Percentiles rank a stretch among this genome's conserved stretches.
These are phyloP conservation scores for Neoitamus cyanurus DNA, from an alignment of 2,888 invertebrate genomes.

Conservation along the genomic window DNA sequence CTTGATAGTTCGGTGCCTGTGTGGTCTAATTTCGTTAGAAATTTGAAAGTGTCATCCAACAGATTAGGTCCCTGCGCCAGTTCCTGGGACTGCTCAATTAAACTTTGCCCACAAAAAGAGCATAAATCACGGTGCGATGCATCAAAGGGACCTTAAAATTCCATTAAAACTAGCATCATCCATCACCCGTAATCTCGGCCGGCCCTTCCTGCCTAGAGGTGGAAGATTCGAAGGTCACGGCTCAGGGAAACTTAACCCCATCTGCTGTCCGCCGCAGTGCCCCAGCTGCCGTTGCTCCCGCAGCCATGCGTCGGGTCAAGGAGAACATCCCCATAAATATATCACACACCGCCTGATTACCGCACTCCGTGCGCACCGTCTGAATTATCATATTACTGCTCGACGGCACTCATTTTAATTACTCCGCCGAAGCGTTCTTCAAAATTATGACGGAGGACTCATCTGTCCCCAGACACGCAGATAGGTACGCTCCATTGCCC, in stretches of 20 bases:
- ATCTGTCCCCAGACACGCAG: not conserved
- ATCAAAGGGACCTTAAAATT: not conserved
- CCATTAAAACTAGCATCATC: slow-evolving; percentile 1
- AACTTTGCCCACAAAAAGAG: not conserved
- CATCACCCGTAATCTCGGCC: not conserved
- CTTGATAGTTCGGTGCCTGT: not conserved
- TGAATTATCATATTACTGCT: not conserved
- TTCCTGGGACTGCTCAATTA: not conserved
- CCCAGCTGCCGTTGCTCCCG: not conserved
- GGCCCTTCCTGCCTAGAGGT: not conserved
- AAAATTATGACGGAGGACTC: not conserved
- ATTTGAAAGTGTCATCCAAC: not conserved
- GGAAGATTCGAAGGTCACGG: not conserved
- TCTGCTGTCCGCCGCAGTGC: not conserved
- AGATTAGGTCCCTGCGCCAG: not conserved
- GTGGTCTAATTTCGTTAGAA: not conserved
- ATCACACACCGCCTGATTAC: not conserved
- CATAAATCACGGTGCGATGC: not conserved
- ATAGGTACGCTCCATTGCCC: not conserved
- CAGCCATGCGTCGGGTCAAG: not conserved
- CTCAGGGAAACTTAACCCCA: not conserved
- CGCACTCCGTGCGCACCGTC: not conserved
- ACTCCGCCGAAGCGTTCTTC: not conserved
- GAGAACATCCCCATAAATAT: not conserved
- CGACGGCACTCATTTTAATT: not conserved